Evolutionary conservation across 2,797 vertebrate genomes (phyloP).

Genomic region (Brotula barbata): DNA sequence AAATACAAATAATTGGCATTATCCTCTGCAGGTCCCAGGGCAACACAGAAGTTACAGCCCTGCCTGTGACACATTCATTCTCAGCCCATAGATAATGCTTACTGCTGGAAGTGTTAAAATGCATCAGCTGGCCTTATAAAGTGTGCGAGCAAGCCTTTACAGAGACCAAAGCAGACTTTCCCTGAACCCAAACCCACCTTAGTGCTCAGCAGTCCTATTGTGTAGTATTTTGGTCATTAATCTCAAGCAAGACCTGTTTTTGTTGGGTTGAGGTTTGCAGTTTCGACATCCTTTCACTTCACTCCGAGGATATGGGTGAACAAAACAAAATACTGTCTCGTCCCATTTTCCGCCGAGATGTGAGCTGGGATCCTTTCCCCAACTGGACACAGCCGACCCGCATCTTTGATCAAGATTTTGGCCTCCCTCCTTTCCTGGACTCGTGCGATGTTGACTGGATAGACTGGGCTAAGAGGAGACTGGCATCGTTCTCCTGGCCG

Average conservation of each 20-base stretch:
- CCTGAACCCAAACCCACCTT: conserved; percentile 26
- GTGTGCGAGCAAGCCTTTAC: conserved; percentile 38
- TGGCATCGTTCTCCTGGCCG: conserved; percentile 66
- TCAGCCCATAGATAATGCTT: conserved; percentile 61
- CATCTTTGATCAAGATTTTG: conserved; percentile 70
- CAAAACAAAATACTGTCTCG: conserved; percentile 64
- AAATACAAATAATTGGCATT: conserved; percentile 75
- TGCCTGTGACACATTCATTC: conserved; percentile 51
- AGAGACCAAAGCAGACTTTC: conserved; percentile 38
- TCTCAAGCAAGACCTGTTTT: conserved; percentile 39
- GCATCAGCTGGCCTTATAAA: conserved; percentile 65
- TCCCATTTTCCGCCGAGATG: conserved; percentile 74
- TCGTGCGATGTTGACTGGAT: conserved; percentile 73
- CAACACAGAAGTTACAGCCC: conserved; percentile 56
- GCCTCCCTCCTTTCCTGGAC: conserved; percentile 75
- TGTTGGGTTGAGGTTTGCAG: conserved; percentile 37
- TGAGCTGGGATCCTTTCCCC: conserved; percentile 71
- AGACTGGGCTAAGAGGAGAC: conserved; percentile 72
- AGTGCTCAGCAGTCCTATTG: conserved; percentile 39
- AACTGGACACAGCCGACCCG: conserved; percentile 72
- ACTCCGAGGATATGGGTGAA: conserved; percentile 64
- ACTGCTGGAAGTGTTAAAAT: conserved; percentile 59
- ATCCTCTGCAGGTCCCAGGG: conserved; percentile 46
- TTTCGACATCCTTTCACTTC: conserved; percentile 15
- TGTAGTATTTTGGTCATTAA: conserved; percentile 34